Evolutionary conservation across 2,888 invertebrate species (phyloP).

Genomic region (Tribolium freemani): DNA sequence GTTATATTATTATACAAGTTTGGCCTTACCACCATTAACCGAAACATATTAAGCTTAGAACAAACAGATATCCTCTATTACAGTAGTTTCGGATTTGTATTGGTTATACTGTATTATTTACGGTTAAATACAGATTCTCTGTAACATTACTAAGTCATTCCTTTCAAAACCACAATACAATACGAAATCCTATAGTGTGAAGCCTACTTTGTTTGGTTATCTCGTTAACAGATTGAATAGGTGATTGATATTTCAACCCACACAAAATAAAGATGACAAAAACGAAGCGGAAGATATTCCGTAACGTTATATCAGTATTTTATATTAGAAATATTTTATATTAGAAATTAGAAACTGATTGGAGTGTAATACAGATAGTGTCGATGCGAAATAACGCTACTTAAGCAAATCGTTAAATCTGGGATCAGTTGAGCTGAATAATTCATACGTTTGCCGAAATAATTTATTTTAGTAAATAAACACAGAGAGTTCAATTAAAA

Average conservation of each 20-base stretch:
- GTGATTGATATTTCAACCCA: slow-evolving; percentile 13
- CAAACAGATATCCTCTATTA: slow-evolving; percentile 33
- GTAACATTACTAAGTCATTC: slow-evolving; percentile 27
- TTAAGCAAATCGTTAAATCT: background rate
- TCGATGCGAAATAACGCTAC: background rate
- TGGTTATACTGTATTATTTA: slow-evolving; percentile 31
- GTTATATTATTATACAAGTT: slow-evolving; percentile 19
- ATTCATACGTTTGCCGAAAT: background rate
- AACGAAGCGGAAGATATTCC: background rate
- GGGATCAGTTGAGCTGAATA: background rate
- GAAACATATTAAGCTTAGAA: slow-evolving; percentile 29
- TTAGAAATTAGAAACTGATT: slow-evolving; percentile 9
- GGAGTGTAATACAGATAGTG: background rate
- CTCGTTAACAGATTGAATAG: slow-evolving; percentile 4
- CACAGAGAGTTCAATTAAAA: background rate
- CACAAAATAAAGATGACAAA: background rate
- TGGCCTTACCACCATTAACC: slow-evolving; percentile 19
- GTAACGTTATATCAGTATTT: background rate
- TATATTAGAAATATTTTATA: slow-evolving; percentile 2
- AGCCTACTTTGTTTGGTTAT: slow-evolving; percentile 20
- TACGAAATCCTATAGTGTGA: slow-evolving; percentile 30
- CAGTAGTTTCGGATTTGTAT: slow-evolving; percentile 32
- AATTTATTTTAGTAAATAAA: background rate
- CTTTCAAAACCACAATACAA: slow-evolving; percentile 31
- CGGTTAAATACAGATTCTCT: slow-evolving; percentile 35